Conservation (phyloP, 2,113 vertebrate genomes). For the Falco punctatus region DNA sequence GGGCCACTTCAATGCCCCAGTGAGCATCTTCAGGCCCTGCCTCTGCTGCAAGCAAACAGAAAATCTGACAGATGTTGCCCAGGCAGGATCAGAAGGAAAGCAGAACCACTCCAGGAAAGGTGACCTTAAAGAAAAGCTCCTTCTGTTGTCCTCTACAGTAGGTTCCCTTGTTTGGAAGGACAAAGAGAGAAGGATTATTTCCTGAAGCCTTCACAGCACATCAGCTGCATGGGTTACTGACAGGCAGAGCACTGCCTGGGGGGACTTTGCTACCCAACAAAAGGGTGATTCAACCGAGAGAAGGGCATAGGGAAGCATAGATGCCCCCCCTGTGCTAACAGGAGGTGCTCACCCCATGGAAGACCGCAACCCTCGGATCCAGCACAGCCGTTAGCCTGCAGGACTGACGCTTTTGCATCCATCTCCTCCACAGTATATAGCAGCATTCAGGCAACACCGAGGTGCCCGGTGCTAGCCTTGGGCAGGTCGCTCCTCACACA, state of each 20-base stretch:
- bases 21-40: not conserved
- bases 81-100: not conserved
- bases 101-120: not conserved
- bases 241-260: not conserved
- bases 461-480: not conserved
- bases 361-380: not conserved
- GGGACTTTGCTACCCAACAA: not conserved
- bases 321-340: not conserved
- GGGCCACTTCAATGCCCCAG: not conserved
- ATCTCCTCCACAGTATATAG: accelerated
- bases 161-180: not conserved
- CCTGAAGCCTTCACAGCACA: not conserved
- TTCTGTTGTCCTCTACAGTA: not conserved
- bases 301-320: not conserved
- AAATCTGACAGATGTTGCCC: not conserved
- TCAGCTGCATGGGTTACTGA: not conserved
- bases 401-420: not conserved
- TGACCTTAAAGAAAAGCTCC: not conserved
- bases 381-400: not conserved
- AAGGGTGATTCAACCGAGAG: accelerated
- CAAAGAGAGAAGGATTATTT: not conserved
- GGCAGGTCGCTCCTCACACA: not conserved
- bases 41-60: not conserved
- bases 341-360: not conserved
- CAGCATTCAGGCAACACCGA: accelerated